Conservation (phyloP, 2,888 invertebrate genomes). For the Plagodis pulveraria region DNA sequence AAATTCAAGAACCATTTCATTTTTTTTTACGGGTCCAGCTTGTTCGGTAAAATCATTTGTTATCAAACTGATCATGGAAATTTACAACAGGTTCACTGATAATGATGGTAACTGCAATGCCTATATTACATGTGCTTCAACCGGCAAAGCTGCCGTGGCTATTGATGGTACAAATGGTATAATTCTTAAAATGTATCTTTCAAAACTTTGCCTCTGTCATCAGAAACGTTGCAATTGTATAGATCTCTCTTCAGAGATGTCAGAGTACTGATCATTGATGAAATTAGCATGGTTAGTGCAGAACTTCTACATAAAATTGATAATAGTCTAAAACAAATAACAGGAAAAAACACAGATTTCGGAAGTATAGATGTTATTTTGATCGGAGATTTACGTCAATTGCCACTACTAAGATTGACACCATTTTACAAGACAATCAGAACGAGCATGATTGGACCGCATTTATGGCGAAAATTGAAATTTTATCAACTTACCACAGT, state of each 20-base stretch:
- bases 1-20: conserved; percentile 22
- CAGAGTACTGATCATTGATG: conserved; percentile 54
- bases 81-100: conserved; percentile 56
- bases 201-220: conserved; percentile 21
- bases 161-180: conserved; percentile 59
- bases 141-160: conserved; percentile 57
- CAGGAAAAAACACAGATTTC: conserved; percentile 39
- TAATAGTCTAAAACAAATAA: conserved; percentile 51
- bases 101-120: conserved; percentile 56
- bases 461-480: conserved; percentile 2
- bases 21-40: conserved; percentile 50
- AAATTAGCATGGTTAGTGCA: conserved; percentile 55
- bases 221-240: conserved; percentile 28
- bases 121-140: conserved; percentile 56
- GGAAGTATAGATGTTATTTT: conserved; percentile 40
- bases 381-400: conserved; percentile 41
- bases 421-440: conserved; percentile 22
- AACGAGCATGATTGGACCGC: background rate
- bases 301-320: conserved; percentile 50
- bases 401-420: conserved; percentile 46
- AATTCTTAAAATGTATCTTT: conserved; percentile 44
- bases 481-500: conserved; percentile 4
- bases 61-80: conserved; percentile 62
- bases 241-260: conserved; percentile 42
- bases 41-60: conserved; percentile 52